Evolutionary conservation across 2,113 vertebrate species (phyloP).

Genomic region (Crypturellus undulatus): DNA sequence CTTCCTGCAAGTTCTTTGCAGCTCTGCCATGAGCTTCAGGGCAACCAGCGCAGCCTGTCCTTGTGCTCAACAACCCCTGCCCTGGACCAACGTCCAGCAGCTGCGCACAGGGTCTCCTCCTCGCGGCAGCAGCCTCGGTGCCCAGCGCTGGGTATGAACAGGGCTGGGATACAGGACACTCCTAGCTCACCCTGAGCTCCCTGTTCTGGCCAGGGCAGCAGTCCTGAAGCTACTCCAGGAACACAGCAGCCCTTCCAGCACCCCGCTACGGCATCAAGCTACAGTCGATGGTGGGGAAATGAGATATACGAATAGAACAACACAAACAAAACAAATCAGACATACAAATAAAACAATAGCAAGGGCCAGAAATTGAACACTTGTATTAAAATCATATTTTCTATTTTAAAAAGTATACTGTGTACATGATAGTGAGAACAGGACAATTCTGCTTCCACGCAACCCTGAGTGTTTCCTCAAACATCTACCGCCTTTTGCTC

Average conservation of each 20-base stretch:
- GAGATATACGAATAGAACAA: background rate
- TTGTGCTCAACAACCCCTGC: background rate
- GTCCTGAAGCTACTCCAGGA: background rate
- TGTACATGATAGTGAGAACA: rapidly evolving
- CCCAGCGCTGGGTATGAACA: no score
- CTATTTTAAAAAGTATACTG: background rate
- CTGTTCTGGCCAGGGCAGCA: background rate
- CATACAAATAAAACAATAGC: background rate
- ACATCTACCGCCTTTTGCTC: background rate
- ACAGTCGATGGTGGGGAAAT: background rate
- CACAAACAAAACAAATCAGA: no score
- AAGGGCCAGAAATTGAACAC: background rate
- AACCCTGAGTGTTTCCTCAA: background rate
- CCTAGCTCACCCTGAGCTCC: no score
- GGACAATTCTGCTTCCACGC: background rate
- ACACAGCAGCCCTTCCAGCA: background rate
- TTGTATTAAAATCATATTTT: background rate
- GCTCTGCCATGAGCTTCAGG: background rate
- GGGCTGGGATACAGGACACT: background rate
- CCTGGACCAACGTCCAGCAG: background rate
- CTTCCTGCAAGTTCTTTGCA: background rate
- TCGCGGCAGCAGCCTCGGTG: background rate
- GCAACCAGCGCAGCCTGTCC: background rate
- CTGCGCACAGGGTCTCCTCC: background rate
- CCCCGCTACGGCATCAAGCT: background rate